Percentiles rank a stretch among this genome's conserved stretches.
These are phyloP conservation scores for Vulpes vulpes DNA, from an alignment of 2,113 vertebrate genomes.

Conservation along the genomic window DNA sequence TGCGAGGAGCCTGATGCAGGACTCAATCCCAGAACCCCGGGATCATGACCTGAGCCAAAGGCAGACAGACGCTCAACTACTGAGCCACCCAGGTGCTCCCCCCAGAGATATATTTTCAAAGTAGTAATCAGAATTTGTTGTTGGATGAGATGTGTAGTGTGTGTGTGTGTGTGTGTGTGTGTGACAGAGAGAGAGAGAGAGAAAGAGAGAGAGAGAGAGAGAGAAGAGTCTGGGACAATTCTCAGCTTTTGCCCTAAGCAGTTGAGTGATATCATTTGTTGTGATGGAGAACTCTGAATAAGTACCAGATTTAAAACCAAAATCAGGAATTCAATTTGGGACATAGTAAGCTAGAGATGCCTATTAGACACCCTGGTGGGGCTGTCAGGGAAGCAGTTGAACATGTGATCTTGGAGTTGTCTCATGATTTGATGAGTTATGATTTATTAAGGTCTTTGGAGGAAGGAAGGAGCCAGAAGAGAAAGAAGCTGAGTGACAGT, in stretches of 20 bases:
- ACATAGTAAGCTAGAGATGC: neutral
- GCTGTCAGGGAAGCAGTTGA: neutral
- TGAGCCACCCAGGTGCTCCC: no score
- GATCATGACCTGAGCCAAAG: no score
- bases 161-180: no score
- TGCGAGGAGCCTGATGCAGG: no score
- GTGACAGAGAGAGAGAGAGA: neutral
- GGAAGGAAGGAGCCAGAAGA: neutral
- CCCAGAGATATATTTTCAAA: neutral
- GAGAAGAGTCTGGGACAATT: neutral
- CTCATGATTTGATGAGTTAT: neutral
- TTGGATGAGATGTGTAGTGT: neutral
- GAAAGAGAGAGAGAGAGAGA: no score
- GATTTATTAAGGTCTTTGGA: constrained; percentile 2
- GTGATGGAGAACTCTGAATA: neutral
- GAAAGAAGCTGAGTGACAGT: neutral
- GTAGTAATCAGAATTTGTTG: neutral
- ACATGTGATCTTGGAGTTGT: neutral
- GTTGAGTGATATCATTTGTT: neutral
- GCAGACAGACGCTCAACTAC: no score
- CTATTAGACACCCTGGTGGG: neutral
- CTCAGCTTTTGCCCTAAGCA: neutral
- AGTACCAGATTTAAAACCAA: neutral
- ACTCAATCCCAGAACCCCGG: no score
- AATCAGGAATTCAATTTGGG: neutral